Evolutionary conservation across 2,888 invertebrate genomes (phyloP), one percentile per base, ranked within the genome.

Genomic region (Orgyia antiqua): DNA sequence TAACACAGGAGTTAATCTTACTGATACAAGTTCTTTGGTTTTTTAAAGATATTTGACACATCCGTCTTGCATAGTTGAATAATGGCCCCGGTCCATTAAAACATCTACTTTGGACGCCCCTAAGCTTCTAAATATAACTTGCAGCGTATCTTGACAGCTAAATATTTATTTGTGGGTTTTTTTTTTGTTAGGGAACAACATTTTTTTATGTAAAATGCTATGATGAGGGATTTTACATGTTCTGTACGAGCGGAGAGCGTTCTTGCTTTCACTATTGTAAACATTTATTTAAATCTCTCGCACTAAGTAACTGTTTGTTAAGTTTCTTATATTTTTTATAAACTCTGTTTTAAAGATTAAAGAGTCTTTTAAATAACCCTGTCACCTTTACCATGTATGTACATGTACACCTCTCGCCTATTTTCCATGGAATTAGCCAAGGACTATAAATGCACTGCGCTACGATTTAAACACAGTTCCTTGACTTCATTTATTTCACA

Each of bases 161-260:
- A 68, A 67, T 68, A 68, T 77, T 72, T 76, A 69, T 76, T 73
- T 74, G 71, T 71, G 68, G 66, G 60, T 63, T 56, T 69, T 62
- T n/a, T n/a, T 66, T 63, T 68, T 58, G 48, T 47, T 44, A 49
- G 33, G 48, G 53, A 43, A 47, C 56, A 49, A 53, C 44, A 42
- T 58, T 70, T 61, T 43, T 38, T 33, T 30, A 34, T 48, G 36
- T 46, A 42, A 51, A 34, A 29, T 43, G 32, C 29, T 27, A 32
- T 47, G 42, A 55, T 45, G 38, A 28, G 49, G 46, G 52, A 36
- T 43, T 55, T 52, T 38, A 52, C 50, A 39, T 45, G 45, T 40
- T 43, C 23, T 12, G 15, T 15, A 29, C 29, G 33, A 35, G 42
- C 28, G 31, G 31, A 15, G 15, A 15, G 15, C 15, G 15, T n/a